Evolutionary conservation across 2,888 invertebrate species (phyloP), one percentile per base, ranked within the genome.

Genomic region (Meta bourneti): DNA sequence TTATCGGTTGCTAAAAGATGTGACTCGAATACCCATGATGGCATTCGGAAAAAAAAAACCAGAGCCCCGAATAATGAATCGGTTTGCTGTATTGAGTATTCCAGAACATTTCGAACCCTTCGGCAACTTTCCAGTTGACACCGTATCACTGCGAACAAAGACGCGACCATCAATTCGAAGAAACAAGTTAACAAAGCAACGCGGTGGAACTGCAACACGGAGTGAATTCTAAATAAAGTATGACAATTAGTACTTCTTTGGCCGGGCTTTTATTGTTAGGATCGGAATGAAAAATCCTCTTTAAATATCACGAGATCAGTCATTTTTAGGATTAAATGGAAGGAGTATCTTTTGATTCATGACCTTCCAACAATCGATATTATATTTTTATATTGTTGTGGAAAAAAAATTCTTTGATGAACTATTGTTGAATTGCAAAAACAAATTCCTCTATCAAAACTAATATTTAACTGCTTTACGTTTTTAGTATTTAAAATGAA

Each of bases 1-100:
- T 86, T 86, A 91, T 91, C 90, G 90, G 87, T 72, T 80, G 79
- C 72, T n/a, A 80, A 74, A 79, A 79, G 85, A 81, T 91, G 90
- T 91, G 90, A 91, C 90, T 86, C 69, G 86, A 91, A 91, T 91
- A 82, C 16, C 51, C 82, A n/a, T 13, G 34, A 70, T 61, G 4
- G n/a, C 54, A 82, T 49, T 72, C 51, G 20, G 69, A 86, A 77
- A 86, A 54, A 86, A 86, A 54, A 51, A 85, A 81, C n/a, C 19
- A 11, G 71, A 86, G 51, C 74, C 20, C n/a, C 71, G 81, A 49
- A 80, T 79, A 81, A 86, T 54, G 90, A 90, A 90, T 90, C 69
- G 80, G 71, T 78, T 79, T n/a, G 49, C 71, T 8, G 71, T 34
- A 80, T 91, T 86, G 87, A 78, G 54, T 87, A 91, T 91, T 91